Evolutionary conservation across 2,888 invertebrate genomes (phyloP), one percentile per base, ranked within the genome.

Genomic region (Erebia epiphron): DNA sequence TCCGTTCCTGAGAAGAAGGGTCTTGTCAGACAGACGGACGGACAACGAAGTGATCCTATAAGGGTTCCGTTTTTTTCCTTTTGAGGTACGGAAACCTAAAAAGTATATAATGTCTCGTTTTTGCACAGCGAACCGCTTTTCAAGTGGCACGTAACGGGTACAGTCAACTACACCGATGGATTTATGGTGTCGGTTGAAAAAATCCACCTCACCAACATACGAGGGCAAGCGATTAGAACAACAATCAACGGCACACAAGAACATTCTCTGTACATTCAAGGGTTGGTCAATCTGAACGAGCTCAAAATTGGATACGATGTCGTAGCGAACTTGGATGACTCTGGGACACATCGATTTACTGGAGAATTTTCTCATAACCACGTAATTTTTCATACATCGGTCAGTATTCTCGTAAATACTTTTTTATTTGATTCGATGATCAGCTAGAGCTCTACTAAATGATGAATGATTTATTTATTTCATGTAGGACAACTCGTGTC

Each of bases 161-260:
- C 80, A 49, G 86, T 81, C 0, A 78, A 73, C 1, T 90, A 89
- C 73, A 82, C 83, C 13, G 86, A 90, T 18, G 89, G 88, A 0
- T 91, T 89, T 65, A 74, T 90, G 0, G 74, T 88, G 0, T 85
- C 89, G n/a, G 78, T 90, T 1, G 82, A 89, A 67, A 82, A 79
- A 41, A 76, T 90, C 0, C 83, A 85, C 13, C 21, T 89, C 0
- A 73, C 62, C 0, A 35, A 73, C 3, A 76, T 88, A 0, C 1
- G 21, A 0, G 63, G 75, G 0, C 0, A 0, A 0, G 68, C 84
- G 0, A n/a, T 9, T 0, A 75, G 64, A 1, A 70, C 65, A 16
- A 72, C 60, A 1, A 70, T 79, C 0, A 71, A 82, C 41, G 78
- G 73, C 0, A 78, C 72, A 0, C 2, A 26, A 0, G 69, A 76